Evolutionary conservation across 2,888 invertebrate genomes (phyloP), one percentile per base, ranked within the genome.

Genomic region (Scaptodrosophila latifasciaeformis): DNA sequence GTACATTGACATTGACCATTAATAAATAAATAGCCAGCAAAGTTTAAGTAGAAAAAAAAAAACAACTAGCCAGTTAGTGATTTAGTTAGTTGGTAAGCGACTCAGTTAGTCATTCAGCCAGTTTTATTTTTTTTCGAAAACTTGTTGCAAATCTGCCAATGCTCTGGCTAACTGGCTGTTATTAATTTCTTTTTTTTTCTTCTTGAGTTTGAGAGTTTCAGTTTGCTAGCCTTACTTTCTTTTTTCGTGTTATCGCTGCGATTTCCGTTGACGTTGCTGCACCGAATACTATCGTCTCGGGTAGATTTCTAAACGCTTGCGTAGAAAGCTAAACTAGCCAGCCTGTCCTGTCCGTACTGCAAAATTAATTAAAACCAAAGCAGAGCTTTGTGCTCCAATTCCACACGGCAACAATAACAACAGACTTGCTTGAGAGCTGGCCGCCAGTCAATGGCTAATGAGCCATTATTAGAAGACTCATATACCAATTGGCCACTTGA

Each of bases 201-300:
- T n/a, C n/a, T n/a, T n/a, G n/a, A n/a, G n/a, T n/a, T n/a, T n/a
- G n/a, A n/a, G n/a, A n/a, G n/a, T n/a, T n/a, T n/a, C n/a, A n/a
- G n/a, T n/a, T n/a, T 21, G 13, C 12, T 37, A 61, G 69, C 57
- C 67, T 64, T 79, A 81, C 76, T 77, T 77, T 77, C 82, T 77
- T 81, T 77, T 76, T 59, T 57, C 51, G 59, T 47, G 30, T 37
- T 31, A 34, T 24, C 31, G 29, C 29, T 12, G 12, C 31, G 21
- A 37, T 31, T 27, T 49, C 44, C 39, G 44, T 37, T 35, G 39
- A 44, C 42, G 42, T 21, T 29, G 39, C 45, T 44, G 49, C 31
- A 12, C 27, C 49, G n/a, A n/a, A n/a, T n/a, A n/a, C n/a, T n/a
- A n/a, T n/a, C n/a, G n/a, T 66, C 67, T 71, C 66, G 57, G 66